Evolutionary conservation across 2,888 invertebrate species (phyloP), one percentile per base, ranked within the genome.

Genomic region (Atethmia centrago): DNA sequence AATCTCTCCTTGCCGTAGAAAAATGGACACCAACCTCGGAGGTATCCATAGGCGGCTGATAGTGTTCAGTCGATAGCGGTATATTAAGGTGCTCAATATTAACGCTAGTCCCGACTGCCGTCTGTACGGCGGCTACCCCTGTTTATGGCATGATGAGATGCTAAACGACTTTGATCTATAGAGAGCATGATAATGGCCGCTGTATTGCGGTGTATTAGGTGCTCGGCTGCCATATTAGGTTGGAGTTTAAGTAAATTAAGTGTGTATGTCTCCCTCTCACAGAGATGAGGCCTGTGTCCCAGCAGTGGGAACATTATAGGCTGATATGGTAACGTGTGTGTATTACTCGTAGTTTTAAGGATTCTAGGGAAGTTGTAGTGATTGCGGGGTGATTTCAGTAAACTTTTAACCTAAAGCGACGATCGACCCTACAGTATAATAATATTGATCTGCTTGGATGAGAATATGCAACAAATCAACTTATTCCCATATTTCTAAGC

Each of bases 51-150:
- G 75, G 56, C 80, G 79, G 80, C 81, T 80, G 82, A 82, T 84
- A 84, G 81, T 84, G 76, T 70, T 56, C 84, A 62, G 62, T 80
- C 76, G 81, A 80, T 82, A 82, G 84, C 84, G 81, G 81, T 76
- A 80, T 80, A 82, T 82, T 75, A 84, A 84, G 84, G 82, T 84
- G 81, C 81, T 82, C 71, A 75, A 82, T 75, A 80, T 80, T 84
- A 82, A 82, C 76, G 84, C 71, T 31, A 63, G 77, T 55, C 56
- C 64, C 64, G 64, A 49, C 75, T 79, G 83, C 63, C 67, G 80
- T 49, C 81, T 47, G 81, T 70, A 75, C 81, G 74, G 80, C 84
- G 77, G 71, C 84, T 80, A 59, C 81, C 58, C 56, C 80, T 66
- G 80, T 58, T 81, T 75, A 75, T 82, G 69, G 81, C 71, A 56